Evolutionary conservation across 1,140 invertebrate species (phyloP).

Genomic region (Temnothorax longispinosus): DNA sequence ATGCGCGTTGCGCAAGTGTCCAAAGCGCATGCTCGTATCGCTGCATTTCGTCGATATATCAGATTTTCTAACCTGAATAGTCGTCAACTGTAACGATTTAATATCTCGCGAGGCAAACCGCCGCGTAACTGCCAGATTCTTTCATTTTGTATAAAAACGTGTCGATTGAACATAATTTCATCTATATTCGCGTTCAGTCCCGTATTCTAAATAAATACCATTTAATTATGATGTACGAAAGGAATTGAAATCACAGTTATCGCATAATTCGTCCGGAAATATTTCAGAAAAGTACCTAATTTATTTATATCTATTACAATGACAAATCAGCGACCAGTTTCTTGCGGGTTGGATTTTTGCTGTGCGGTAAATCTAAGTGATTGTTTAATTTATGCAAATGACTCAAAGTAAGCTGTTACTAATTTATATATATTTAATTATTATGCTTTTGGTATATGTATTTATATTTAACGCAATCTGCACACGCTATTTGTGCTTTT

Average conservation of each 20-base stretch:
- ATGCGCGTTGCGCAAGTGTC: too few relatives aligned
- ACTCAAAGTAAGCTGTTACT: slow-evolving; percentile 70
- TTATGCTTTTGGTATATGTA: not conserved
- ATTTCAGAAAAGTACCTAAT: slow-evolving; percentile 2
- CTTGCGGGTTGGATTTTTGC: slow-evolving; percentile 85
- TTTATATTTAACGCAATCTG: not conserved
- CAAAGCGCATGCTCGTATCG: too few relatives aligned
- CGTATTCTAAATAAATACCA: too few relatives aligned
- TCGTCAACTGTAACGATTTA: too few relatives aligned
- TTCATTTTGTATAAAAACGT: too few relatives aligned
- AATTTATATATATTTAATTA: slow-evolving; percentile 14
- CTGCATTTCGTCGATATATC: too few relatives aligned
- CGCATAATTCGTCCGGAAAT: not conserved
- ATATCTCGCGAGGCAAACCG: too few relatives aligned
- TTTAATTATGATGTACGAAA: not conserved
- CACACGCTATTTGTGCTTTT: slow-evolving; percentile 12
- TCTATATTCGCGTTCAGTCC: too few relatives aligned
- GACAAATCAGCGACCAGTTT: slow-evolving; percentile 76
- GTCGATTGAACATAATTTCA: too few relatives aligned
- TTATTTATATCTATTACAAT: slow-evolving; percentile 52
- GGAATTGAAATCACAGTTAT: not conserved
- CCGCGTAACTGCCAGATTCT: too few relatives aligned
- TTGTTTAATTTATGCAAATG: slow-evolving; percentile 75
- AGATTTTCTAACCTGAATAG: too few relatives aligned
- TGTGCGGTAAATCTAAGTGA: slow-evolving; percentile 82